Evolutionary conservation across 1,140 invertebrate genomes (phyloP).

Genomic region (Portunus trituberculatus): DNA sequence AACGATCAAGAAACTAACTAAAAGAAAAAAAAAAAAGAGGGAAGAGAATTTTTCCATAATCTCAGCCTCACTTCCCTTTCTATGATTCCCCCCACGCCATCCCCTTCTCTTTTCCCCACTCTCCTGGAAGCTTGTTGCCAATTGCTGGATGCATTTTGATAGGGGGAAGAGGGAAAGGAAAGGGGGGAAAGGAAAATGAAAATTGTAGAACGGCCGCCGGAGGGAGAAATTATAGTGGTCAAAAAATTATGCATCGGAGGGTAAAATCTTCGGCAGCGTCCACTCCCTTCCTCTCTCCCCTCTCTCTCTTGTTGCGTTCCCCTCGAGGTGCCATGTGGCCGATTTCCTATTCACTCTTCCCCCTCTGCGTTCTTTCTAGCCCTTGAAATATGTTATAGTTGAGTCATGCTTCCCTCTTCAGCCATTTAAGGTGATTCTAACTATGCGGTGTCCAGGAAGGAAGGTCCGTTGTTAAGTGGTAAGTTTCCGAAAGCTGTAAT

Average conservation of each 20-base stretch:
- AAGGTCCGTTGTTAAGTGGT: too few species aligned
- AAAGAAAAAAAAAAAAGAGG: not conserved
- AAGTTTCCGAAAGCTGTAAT: not conserved
- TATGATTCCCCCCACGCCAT: not conserved
- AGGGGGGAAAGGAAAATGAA: constrained; percentile 55
- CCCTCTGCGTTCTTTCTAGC: constrained; percentile 26
- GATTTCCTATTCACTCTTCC: constrained; percentile 40
- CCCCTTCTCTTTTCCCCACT: not conserved
- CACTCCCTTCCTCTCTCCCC: constrained; percentile 44
- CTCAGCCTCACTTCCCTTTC: not conserved
- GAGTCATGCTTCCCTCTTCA: not conserved
- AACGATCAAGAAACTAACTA: not conserved
- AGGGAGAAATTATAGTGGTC: constrained; percentile 72
- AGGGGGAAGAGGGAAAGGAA: constrained; percentile 34
- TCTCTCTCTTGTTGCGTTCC: not conserved
- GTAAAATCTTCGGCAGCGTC: constrained; percentile 58
- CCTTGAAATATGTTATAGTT: not conserved
- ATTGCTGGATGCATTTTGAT: constrained; percentile 33
- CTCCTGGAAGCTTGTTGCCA: constrained; percentile 26
- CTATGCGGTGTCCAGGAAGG: too few species aligned
- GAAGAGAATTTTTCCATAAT: not conserved
- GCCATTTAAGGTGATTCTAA: not conserved
- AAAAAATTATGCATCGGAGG: constrained; percentile 71
- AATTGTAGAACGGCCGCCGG: constrained; percentile 62
- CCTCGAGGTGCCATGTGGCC: constrained; percentile 12